phyloP scores from a whole-genome alignment of 2,113 vertebrate species.

The Dromaius novaehollandiae region DNA sequence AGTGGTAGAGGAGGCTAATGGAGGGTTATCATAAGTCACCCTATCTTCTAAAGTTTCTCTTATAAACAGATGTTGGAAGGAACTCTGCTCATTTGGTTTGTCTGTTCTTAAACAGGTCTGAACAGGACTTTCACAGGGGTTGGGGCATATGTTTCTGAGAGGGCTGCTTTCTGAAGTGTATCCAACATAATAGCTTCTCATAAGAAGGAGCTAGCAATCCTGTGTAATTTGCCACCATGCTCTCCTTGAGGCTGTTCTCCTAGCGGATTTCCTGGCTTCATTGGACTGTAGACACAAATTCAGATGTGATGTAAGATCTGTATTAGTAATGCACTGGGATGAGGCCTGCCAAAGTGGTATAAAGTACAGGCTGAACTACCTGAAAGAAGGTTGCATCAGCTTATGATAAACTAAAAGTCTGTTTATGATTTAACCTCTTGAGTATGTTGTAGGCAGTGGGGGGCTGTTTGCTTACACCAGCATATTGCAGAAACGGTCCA shows the following conservation, averaged over 20 bases:
- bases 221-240: background rate
- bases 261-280: background rate
- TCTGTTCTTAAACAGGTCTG: background rate
- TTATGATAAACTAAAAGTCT: background rate
- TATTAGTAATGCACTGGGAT: background rate
- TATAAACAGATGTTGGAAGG: background rate
- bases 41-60: background rate
- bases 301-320: background rate
- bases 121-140: background rate
- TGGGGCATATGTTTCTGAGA: background rate
- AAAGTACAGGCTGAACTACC: background rate
- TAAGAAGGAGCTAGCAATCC: background rate
- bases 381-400: background rate
- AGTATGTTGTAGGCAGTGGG: background rate
- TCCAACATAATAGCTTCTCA: background rate
- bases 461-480: background rate
- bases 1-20: background rate
- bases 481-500: background rate
- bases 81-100: background rate
- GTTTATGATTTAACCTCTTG: background rate
- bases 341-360: background rate
- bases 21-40: background rate
- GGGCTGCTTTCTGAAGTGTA: background rate
- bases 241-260: background rate
- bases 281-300: background rate